Conservation (phyloP, 2,888 invertebrate species). For the Dichetophora obliterata region DNA sequence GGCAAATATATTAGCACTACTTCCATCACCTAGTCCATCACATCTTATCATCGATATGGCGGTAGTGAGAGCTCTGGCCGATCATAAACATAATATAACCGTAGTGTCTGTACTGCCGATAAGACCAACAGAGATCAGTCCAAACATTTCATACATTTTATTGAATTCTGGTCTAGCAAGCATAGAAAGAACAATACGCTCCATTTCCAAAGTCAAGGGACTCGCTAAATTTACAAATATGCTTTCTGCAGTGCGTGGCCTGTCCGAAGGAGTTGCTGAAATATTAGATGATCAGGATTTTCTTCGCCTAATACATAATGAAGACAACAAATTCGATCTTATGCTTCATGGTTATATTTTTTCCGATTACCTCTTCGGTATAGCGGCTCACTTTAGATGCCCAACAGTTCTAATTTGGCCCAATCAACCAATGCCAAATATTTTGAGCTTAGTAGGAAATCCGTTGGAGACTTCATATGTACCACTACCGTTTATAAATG, state of each 20-base stretch:
- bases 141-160: constrained; percentile 35
- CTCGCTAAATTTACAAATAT: neutral
- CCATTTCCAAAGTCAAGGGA: neutral
- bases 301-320: constrained; percentile 46
- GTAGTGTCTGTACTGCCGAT: constrained; percentile 46
- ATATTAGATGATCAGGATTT: constrained; percentile 48
- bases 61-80: constrained; percentile 50
- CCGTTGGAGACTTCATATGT: constrained; percentile 49
- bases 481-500: constrained; percentile 33
- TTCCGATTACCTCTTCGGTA: constrained; percentile 52
- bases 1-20: constrained; percentile 51
- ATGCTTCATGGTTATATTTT: constrained; percentile 53
- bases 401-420: constrained; percentile 53
- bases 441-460: constrained; percentile 51
- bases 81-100: constrained; percentile 54
- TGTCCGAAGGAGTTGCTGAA: constrained; percentile 21
- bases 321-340: constrained; percentile 54
- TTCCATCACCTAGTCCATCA: constrained; percentile 51
- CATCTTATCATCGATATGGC: constrained; percentile 53
- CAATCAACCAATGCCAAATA: constrained; percentile 42
- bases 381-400: constrained; percentile 57
- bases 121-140: neutral
- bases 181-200: neutral
- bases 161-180: neutral
- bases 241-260: neutral